Conservation (phyloP, 2,113 vertebrate genomes). For the Dissostichus mawsoni region DNA sequence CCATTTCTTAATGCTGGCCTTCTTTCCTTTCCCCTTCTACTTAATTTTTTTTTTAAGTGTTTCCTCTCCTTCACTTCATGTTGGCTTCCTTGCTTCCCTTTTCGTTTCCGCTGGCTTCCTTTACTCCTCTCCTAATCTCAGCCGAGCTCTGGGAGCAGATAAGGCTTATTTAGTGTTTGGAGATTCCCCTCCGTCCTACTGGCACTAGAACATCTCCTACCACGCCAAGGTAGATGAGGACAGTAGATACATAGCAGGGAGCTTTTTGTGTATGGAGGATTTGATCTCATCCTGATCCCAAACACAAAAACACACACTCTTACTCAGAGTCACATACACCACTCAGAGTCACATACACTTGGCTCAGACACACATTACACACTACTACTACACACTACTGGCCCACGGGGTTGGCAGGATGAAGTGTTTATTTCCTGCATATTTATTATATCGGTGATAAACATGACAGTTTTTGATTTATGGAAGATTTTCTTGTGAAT, state of each 20-base stretch:
- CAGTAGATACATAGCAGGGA: conserved; percentile 71
- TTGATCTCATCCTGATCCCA: conserved; percentile 70
- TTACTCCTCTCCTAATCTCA: conserved; percentile 74
- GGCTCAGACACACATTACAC: not conserved
- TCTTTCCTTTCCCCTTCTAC: not conserved
- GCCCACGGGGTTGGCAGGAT: conserved; percentile 2
- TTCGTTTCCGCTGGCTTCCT: conserved; percentile 39
- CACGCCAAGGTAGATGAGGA: conserved; percentile 78
- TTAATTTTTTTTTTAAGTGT: too few species aligned
- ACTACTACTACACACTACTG: not conserved
- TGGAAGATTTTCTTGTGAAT: conserved; percentile 3
- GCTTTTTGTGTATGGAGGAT: conserved; percentile 68
- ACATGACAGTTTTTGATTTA: not conserved
- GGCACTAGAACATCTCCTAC: conserved; percentile 75
- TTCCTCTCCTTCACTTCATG: not conserved
- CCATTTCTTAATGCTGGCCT: not conserved
- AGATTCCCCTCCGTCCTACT: conserved; percentile 67
- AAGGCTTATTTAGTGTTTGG: conserved; percentile 80
- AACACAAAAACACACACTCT: conserved; percentile 42
- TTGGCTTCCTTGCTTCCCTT: not conserved
- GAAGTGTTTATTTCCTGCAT: conserved; percentile 1
- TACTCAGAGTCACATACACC: conserved; percentile 14
- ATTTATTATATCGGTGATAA: conserved; percentile 24
- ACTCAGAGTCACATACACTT: conserved; percentile 14
- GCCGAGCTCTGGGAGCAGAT: conserved; percentile 72